A percentile compares a stretch with the other conserved stretches of the same genome.
Conservation (phyloP, 2,888 invertebrate genomes). For the Orchestes rusci region DNA sequence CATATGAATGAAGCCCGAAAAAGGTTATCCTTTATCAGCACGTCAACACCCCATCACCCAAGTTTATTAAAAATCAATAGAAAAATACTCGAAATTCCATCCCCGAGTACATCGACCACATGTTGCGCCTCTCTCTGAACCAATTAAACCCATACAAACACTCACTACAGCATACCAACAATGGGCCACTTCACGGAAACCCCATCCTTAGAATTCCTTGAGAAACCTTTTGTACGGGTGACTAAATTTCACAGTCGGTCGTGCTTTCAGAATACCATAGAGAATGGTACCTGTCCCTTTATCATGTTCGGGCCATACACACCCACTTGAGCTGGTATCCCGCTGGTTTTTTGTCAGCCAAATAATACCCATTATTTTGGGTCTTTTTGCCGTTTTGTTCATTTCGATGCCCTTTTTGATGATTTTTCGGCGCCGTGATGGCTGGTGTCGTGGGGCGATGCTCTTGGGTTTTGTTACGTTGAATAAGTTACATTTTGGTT, state of each 20-base stretch:
- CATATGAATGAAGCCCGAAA: too few species aligned
- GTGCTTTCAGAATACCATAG: neutral
- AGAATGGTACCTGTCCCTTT: constrained; percentile 19
- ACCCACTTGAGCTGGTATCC: constrained; percentile 18
- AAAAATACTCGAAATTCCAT: too few species aligned
- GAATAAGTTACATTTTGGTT: too few species aligned
- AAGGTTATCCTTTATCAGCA: too few species aligned
- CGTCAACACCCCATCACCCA: too few species aligned
- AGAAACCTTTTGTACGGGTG: constrained; percentile 4
- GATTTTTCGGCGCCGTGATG: too few species aligned
- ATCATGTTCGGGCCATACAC: constrained; percentile 10
- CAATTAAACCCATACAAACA: constrained; percentile 10
- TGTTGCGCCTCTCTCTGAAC: neutral
- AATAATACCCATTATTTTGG: constrained; percentile 14
- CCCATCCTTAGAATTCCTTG: constrained; percentile 9
- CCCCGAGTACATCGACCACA: neutral
- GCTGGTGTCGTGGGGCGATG: too few species aligned
- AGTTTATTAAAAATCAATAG: too few species aligned
- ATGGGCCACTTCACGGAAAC: constrained; percentile 10
- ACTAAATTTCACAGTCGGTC: constrained; percentile 16
- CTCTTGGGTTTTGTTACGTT: too few species aligned
- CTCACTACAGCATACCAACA: constrained; percentile 11
- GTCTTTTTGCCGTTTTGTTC: constrained; percentile 2
- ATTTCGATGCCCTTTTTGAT: constrained; percentile 8
- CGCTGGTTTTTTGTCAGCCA: constrained; percentile 11